These are phyloP conservation scores for Drosophila differens DNA, from an alignment of 2,888 invertebrate species.

Conservation along the genomic window DNA sequence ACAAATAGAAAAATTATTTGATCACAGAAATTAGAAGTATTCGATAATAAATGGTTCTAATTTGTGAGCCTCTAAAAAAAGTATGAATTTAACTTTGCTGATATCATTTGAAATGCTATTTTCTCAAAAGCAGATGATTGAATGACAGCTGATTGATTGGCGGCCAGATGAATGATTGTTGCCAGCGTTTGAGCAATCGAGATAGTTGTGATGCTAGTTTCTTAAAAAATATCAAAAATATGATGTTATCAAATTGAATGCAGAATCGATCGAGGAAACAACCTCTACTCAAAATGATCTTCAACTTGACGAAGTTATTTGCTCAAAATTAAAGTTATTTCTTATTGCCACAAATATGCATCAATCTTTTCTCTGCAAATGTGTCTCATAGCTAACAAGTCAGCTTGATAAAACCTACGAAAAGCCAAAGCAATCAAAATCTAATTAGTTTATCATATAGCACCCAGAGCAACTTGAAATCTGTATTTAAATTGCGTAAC, in stretches of 20 bases:
- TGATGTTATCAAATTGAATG: neutral
- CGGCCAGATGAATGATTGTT: rapidly evolving
- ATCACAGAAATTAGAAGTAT: neutral
- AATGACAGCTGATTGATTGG: neutral
- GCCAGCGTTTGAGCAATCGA: rapidly evolving
- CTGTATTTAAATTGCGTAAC: neutral
- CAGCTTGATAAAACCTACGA: neutral
- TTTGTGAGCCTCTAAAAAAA: neutral
- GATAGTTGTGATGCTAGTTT: neutral
- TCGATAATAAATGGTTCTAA: neutral
- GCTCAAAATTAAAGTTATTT: neutral
- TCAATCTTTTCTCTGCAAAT: neutral
- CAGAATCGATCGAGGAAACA: neutral
- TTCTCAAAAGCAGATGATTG: neutral
- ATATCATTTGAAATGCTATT: neutral
- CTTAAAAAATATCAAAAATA: neutral
- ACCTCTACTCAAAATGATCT: neutral
- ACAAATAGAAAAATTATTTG: too few relatives aligned
- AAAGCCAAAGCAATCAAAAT: neutral
- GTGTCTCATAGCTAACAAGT: neutral
- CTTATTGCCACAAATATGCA: neutral
- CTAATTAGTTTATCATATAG: neutral
- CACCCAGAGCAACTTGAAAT: neutral
- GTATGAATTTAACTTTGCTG: neutral
- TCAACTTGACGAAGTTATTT: neutral